phyloP scores from a whole-genome alignment of 2,888 invertebrate species.

The Patella depressa region DNA sequence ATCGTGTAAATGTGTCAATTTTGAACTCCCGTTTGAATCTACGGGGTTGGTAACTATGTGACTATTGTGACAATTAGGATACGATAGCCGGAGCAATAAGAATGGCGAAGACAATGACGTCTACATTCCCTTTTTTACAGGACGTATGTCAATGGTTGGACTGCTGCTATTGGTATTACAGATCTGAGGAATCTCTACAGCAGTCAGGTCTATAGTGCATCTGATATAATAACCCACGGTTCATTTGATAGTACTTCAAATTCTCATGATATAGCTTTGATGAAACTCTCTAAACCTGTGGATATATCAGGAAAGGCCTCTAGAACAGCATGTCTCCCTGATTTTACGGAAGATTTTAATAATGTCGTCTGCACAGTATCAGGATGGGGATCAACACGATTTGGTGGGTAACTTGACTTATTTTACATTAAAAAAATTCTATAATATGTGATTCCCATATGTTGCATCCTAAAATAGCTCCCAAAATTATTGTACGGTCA shows the following conservation, averaged over 20 bases:
- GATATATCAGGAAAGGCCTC: constrained; percentile 30
- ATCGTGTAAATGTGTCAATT: too few relatives aligned
- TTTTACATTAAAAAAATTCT: not conserved
- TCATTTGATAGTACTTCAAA: constrained; percentile 38
- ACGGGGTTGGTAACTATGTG: too few relatives aligned
- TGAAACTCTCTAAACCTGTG: constrained; percentile 47
- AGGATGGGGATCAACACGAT: constrained; percentile 33
- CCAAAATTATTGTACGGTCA: too few relatives aligned
- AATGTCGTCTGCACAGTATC: constrained; percentile 34
- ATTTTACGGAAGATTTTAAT: constrained; percentile 22
- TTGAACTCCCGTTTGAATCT: too few relatives aligned
- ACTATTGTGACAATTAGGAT: not conserved
- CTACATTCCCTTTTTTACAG: not conserved
- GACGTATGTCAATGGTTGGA: constrained; percentile 36
- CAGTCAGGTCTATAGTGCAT: constrained; percentile 41
- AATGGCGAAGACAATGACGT: not conserved
- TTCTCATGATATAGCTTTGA: constrained; percentile 52
- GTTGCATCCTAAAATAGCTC: too few relatives aligned
- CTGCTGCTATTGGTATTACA: constrained; percentile 45
- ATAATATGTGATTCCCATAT: not conserved
- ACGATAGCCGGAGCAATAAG: not conserved
- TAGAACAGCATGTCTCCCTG: constrained; percentile 33
- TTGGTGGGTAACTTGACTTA: constrained; percentile 18
- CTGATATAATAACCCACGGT: constrained; percentile 41
- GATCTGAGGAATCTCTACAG: constrained; percentile 38